These are phyloP conservation scores for Saguinus imperator DNA, from an alignment of 2,113 vertebrate genomes.

Conservation along the genomic window DNA sequence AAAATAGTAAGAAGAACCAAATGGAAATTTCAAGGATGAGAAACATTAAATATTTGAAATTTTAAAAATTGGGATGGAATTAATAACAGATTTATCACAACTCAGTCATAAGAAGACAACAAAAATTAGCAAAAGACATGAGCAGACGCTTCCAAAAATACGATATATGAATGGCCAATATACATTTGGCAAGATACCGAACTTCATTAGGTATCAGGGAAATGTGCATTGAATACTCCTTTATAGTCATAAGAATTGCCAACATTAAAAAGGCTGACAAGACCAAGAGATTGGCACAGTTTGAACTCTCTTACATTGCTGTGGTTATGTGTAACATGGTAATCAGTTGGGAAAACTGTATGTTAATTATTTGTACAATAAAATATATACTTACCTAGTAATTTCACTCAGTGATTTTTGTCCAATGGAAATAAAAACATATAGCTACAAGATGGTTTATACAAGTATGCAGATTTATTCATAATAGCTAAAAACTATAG, in stretches of 20 bases:
- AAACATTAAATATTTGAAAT: not conserved
- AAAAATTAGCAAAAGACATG: constrained; percentile 15
- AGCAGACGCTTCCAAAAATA: not conserved
- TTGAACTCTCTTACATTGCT: not conserved
- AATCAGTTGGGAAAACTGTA: not conserved
- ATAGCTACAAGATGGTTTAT: not conserved
- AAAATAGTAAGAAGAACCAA: not conserved
- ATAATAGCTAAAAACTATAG: not conserved
- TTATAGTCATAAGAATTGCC: not conserved
- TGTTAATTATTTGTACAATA: not conserved
- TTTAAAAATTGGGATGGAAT: not conserved
- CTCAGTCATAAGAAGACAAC: not conserved
- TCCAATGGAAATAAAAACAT: constrained; percentile 9
- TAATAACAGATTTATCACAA: constrained; percentile 8
- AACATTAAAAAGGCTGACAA: not conserved
- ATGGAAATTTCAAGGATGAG: not conserved
- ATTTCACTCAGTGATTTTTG: not conserved
- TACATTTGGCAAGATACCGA: not conserved
- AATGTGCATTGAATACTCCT: not conserved
- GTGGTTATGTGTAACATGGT: not conserved
- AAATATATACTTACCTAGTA: not conserved
- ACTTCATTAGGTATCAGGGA: not conserved
- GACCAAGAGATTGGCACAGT: not conserved
- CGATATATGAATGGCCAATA: not conserved
- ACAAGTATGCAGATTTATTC: not conserved